These are phyloP conservation scores for Epinephelus malabaricus DNA, from an alignment of 2,797 vertebrate species.

Conservation along the genomic window DNA sequence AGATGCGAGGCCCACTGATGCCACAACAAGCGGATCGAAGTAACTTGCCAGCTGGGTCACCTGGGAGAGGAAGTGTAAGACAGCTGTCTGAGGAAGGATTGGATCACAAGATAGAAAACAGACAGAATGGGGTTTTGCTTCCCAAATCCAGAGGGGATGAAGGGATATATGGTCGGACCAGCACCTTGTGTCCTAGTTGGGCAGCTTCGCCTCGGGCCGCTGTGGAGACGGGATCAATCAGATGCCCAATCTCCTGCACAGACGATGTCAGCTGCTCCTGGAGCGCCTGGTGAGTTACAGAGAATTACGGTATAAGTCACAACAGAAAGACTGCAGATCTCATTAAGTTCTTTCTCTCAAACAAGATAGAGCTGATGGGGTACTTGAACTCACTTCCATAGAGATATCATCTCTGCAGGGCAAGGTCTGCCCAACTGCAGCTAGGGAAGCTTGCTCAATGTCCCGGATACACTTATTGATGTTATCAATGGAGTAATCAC, in stretches of 20 bases:
- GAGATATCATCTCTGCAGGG: slow-evolving; percentile 98
- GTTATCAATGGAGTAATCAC: slow-evolving; percentile 96
- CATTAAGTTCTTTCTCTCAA: slow-evolving; percentile 59
- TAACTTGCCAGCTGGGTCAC: slow-evolving; percentile 96
- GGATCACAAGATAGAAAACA: slow-evolving; percentile 43
- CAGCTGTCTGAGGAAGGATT: slow-evolving; percentile 37
- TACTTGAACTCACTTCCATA: slow-evolving; percentile 90
- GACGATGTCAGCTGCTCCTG: slow-evolving; percentile 98
- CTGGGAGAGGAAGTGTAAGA: slow-evolving; percentile 75
- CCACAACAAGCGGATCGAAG: slow-evolving; percentile 95
- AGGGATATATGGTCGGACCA: slow-evolving; percentile 27
- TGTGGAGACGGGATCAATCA: slow-evolving; percentile 96
- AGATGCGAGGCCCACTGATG: slow-evolving; percentile 94
- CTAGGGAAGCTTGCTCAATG: slow-evolving; percentile 97
- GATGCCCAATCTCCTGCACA: slow-evolving; percentile 97
- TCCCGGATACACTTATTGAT: slow-evolving; percentile 98
- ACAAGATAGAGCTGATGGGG: slow-evolving; percentile 63
- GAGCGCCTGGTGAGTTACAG: slow-evolving; percentile 88
- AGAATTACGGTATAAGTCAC: slow-evolving; percentile 57
- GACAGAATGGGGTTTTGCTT: slow-evolving; percentile 32
- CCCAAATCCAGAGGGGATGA: slow-evolving; percentile 55
- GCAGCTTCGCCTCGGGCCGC: slow-evolving; percentile 96
- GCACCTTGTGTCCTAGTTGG: slow-evolving; percentile 98
- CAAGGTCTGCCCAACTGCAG: slow-evolving; percentile 94
- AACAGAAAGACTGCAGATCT: slow-evolving; percentile 60